Evolutionary conservation across 2,888 invertebrate species (phyloP).

Genomic region (Cancer borealis): DNA sequence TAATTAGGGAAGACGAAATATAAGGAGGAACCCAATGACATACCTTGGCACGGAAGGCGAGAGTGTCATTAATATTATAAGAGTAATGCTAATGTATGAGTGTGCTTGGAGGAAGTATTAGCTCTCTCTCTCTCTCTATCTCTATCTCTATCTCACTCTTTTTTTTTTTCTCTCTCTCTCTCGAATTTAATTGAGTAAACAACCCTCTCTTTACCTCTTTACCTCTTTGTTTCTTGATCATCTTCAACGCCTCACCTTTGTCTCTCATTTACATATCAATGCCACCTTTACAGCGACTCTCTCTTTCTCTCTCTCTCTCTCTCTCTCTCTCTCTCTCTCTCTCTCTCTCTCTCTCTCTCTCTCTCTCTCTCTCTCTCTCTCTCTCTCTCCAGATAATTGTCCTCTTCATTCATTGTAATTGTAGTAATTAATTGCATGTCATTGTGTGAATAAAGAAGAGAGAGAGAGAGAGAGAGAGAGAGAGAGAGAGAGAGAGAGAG

Average conservation of each 20-base stretch:
- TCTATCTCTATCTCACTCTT: background rate
- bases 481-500: background rate
- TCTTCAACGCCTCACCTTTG: background rate
- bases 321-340: conserved; percentile 47
- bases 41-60: background rate
- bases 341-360: conserved; percentile 45
- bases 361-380: conserved; percentile 42
- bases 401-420: background rate
- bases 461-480: conserved; percentile 26
- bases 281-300: background rate
- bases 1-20: conserved; percentile 1
- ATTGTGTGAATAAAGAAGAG: background rate
- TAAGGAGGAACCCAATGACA: background rate
- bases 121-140: conserved; percentile 4
- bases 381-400: background rate
- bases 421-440: background rate
- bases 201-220: background rate
- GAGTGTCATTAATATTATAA: background rate
- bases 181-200: background rate
- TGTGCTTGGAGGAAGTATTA: background rate
- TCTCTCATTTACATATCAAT: conserved; percentile 31
- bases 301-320: background rate
- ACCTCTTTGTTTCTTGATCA: conserved; percentile 25
- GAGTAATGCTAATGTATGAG: background rate
- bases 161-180: background rate